Base-by-base conservation (phyloP, 1,140 invertebrate species). In the Laupala kohalensis region DNA sequence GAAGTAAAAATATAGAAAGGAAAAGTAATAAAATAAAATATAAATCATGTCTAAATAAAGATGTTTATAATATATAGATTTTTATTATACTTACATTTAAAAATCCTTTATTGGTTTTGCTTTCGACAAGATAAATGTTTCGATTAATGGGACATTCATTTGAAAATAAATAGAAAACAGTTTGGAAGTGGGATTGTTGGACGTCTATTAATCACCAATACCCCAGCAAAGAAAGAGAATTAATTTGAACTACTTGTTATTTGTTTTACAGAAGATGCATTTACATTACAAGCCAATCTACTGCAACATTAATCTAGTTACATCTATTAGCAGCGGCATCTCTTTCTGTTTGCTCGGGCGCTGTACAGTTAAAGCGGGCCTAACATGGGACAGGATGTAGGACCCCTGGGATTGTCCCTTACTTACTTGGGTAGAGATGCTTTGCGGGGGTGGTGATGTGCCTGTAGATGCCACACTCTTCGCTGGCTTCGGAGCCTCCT, bases 361-460 rank as follows among this genome's bases (percentile, higher is more conserved):
- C 1, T 2, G 4, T 53, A 53, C 37, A 19, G 37, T 53, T 53
- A 53, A 53, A 53, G 37, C 19, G 37, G 37, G 37, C 37, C 6
- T 6, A 15, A 15, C 30, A n/a, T n/a, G 30, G 30, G 30, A 15
- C 30, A 15, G 30, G 30, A 15, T 19, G 37, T 53, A 2, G 37
- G 1, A 19, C 0, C 9, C 9, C 37, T 9, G 19, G 15, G 37
- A 19, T 9, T 9, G 27, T 4, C 15, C 15, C 3, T 15, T 3
- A 69, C 77, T 82, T 86, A 93, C 92, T 86, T 94, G 92, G 27
- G 92, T 94, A 27, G 92, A 91, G 76, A 92, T 92, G 78, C 84
- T 91, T 81, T 94, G 92, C 6, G 92, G 92, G 53, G 91, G 90
- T 69, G 92, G 92, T 24, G 92, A 94, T 25, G 92, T 94, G 72